Conservation (phyloP, 2,888 invertebrate genomes). For the Globia sparganii region DNA sequence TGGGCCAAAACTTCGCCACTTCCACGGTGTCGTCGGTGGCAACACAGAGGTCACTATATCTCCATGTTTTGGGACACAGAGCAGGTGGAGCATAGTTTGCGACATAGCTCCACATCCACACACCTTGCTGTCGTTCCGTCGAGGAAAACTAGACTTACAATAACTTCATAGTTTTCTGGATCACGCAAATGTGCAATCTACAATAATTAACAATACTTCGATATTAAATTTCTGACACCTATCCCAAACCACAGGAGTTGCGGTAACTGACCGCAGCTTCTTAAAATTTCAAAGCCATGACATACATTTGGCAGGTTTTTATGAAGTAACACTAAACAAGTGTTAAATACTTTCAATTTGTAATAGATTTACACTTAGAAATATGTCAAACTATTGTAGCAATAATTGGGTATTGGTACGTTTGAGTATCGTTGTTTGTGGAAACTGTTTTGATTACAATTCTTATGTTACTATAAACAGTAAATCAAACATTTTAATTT, state of each 20-base stretch:
- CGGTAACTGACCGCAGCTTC: slow-evolving; percentile 39
- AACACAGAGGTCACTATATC: too few species aligned
- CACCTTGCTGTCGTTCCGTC: too few species aligned
- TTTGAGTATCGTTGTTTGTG: neutral
- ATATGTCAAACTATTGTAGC: neutral
- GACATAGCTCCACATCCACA: too few species aligned
- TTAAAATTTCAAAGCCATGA: slow-evolving; percentile 32
- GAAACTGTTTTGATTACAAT: neutral
- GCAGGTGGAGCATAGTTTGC: too few species aligned
- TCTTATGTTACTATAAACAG: neutral
- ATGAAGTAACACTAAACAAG: neutral
- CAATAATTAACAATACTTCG: neutral
- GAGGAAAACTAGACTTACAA: neutral
- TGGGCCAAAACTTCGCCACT: too few species aligned
- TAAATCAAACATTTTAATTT: neutral
- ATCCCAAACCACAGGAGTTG: slow-evolving; percentile 39
- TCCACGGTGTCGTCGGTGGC: too few species aligned
- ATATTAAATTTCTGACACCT: slow-evolving; percentile 53
- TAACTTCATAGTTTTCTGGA: neutral
- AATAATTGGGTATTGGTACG: neutral
- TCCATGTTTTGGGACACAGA: too few species aligned
- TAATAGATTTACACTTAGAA: neutral
- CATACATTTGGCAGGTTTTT: slow-evolving; percentile 8
- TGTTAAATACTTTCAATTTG: neutral
- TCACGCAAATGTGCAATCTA: neutral